Evolutionary conservation across 2,797 vertebrate species (phyloP), one percentile per base, ranked within the genome.

Genomic region (Accipiter minullus): DNA sequence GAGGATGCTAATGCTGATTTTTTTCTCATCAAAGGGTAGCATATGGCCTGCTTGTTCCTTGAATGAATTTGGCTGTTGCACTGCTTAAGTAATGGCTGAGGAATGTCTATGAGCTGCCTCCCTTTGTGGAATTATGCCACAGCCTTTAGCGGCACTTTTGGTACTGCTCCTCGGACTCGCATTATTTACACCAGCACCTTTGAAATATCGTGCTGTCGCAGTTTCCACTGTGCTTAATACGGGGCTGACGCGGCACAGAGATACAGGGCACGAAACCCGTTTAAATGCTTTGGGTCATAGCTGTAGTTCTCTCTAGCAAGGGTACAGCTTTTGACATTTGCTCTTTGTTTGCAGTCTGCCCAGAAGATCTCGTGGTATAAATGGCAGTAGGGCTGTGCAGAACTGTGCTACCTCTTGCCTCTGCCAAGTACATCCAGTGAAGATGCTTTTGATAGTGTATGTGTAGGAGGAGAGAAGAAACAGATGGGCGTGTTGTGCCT

Each of bases 171-270:
- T 56, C 1, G 3, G 26, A 26, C 17, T 60, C 13, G 5, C 3
- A 31, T 25, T 42, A 38, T 52, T 81, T 67, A 11, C 18, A 84
- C 12, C 55, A 81, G 59, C 52, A 26, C 16, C 40, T 86, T 36
- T 42, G 55, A 26, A 69, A 5, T 29, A 5, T 17, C 19, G 12
- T 1, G 0, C 40, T 27, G 19, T 31, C 38, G 36, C 26, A n/a
- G 42, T 84, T 90, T 59, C 55, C 29, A n/a, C 27, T 55, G 38
- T 2, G 13, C n/a, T 80, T 80, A 20, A 26, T 29, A 1, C 1
- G 5, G 26, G 53, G 14, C 44, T 87, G 67, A 63, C 45, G 36
- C 45, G 50, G 47, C 75, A 60, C 58, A 56, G 32, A 86, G 52
- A 22, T 86, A 26, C 17, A 36, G 27, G 50, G 18, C 6, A 1